These are phyloP conservation scores for Camponotus floridanus DNA, from an alignment of 1,140 invertebrate species.

Conservation along the genomic window DNA sequence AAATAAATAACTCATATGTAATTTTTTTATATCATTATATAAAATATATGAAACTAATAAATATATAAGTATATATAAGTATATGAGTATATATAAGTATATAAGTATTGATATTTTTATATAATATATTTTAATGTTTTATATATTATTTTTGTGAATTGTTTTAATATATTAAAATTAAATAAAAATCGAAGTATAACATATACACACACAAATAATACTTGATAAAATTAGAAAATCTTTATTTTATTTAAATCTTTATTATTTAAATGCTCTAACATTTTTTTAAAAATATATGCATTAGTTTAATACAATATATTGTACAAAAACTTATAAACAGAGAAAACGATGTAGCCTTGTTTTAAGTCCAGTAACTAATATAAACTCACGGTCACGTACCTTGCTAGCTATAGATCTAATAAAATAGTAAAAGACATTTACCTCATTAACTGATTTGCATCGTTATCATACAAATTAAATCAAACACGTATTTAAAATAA, in stretches of 20 bases:
- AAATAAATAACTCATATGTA: background rate
- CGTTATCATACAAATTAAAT: background rate
- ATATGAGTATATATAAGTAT: too few species aligned
- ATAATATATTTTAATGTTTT: too few species aligned
- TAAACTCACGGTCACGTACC: constrained; percentile 25
- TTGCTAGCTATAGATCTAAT: constrained; percentile 36
- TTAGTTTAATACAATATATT: constrained; percentile 1
- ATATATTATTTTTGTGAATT: background rate
- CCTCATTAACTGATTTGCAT: constrained; percentile 35
- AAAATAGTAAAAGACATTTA: constrained; percentile 37
- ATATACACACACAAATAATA: background rate
- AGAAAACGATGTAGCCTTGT: background rate
- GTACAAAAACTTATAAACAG: background rate
- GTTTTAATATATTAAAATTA: constrained; percentile 23
- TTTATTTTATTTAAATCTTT: constrained; percentile 25
- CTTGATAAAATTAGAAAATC: constrained; percentile 21
- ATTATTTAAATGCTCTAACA: constrained; percentile 2
- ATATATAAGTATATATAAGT: too few species aligned
- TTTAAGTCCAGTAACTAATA: constrained; percentile 28
- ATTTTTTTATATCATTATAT: background rate
- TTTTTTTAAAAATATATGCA: constrained; percentile 6
- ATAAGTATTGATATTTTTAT: background rate
- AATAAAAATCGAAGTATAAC: too few species aligned
- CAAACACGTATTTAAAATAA: background rate
- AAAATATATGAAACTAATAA: constrained; percentile 3